Percentiles rank a stretch among this genome's conserved stretches.
Conservation (phyloP, 2,113 vertebrate genomes). For the Heloderma charlesbogerti region DNA sequence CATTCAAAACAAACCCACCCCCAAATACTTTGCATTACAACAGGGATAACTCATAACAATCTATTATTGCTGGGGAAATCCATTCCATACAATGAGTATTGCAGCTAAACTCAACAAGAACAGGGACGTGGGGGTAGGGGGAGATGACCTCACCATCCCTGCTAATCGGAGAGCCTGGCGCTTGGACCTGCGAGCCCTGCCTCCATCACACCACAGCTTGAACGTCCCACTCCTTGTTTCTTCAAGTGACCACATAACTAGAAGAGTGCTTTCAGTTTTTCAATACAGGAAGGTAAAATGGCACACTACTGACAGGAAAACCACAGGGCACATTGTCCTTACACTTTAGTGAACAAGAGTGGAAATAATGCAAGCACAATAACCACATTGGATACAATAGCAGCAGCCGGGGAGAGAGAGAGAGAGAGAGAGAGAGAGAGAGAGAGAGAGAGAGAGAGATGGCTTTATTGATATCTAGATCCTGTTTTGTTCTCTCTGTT, state of each 20-base stretch:
- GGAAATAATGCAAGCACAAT: neutral
- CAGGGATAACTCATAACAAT: too few species aligned
- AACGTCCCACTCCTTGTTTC: neutral
- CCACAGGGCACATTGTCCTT: constrained; percentile 40
- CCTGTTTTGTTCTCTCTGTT: neutral
- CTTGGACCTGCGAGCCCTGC: too few species aligned
- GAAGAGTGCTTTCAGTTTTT: constrained; percentile 7
- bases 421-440: too few species aligned
- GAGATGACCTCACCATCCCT: too few species aligned
- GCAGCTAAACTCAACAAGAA: too few species aligned
- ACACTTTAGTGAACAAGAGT: neutral
- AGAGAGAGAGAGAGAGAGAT: neutral
- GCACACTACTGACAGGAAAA: constrained; percentile 41
- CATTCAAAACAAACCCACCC: too few species aligned
- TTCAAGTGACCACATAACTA: constrained; percentile 45
- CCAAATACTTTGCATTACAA: too few species aligned
- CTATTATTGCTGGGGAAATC: too few species aligned
- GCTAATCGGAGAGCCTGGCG: too few species aligned
- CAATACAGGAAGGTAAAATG: constrained; percentile 50
- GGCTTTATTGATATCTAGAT: neutral
- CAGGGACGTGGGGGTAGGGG: too few species aligned
- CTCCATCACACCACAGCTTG: neutral
- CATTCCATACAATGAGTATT: too few species aligned
- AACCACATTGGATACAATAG: constrained; percentile 14
- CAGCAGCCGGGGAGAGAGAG: too few species aligned